A percentile compares a stretch with the other conserved stretches of the same genome.
These are phyloP conservation scores for Heterodera carotae DNA, from an alignment of 1,140 invertebrate genomes.

Conservation along the genomic window DNA sequence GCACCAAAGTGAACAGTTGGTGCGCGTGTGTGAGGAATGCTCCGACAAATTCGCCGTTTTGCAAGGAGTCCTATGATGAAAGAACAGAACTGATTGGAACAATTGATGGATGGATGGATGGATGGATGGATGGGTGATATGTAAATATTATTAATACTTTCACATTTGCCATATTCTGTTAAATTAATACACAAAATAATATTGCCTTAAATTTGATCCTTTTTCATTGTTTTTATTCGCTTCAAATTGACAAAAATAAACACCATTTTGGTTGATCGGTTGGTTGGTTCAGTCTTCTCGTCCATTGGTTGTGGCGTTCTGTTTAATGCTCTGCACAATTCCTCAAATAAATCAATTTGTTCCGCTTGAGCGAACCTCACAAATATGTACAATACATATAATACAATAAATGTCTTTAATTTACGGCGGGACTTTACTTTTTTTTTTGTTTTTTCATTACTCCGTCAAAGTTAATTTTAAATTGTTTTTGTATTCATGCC, in stretches of 20 bases:
- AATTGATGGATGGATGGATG: too few relatives aligned
- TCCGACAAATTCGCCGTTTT: constrained; percentile 16
- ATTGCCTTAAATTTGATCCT: background rate
- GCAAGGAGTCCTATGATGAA: background rate
- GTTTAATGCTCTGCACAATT: too few relatives aligned
- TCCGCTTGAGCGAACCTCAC: background rate
- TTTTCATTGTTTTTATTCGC: too few relatives aligned
- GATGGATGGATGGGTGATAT: too few relatives aligned
- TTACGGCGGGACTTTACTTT: too few relatives aligned
- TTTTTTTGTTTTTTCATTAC: background rate
- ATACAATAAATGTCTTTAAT: too few relatives aligned
- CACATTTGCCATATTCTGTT: background rate
- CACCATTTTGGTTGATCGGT: too few relatives aligned
- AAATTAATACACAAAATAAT: background rate
- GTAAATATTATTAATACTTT: background rate
- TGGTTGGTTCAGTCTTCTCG: too few relatives aligned
- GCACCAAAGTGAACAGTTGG: constrained; percentile 25
- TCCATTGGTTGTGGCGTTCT: too few relatives aligned
- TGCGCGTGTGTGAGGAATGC: constrained; percentile 19
- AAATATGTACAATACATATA: too few relatives aligned
- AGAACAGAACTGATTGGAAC: background rate
- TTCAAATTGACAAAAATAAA: too few relatives aligned
- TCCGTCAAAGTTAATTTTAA: background rate
- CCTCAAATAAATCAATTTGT: background rate
- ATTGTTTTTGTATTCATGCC: background rate